These are phyloP conservation scores for Trachelus stipa DNA, from an alignment of 2,888 invertebrate genomes.

Conservation along the genomic window DNA sequence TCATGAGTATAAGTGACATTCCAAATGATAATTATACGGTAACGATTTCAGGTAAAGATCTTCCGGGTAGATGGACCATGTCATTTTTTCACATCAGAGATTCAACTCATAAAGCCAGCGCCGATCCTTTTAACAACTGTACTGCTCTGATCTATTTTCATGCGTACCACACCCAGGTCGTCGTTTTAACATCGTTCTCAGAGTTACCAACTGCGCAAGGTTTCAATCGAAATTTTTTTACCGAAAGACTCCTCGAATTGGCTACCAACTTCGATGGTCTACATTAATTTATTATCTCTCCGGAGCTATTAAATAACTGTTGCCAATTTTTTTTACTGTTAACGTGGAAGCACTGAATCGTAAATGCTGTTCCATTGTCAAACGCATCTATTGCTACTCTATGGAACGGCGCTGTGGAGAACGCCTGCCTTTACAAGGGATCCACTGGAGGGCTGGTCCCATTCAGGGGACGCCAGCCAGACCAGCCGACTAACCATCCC, in stretches of 20 bases:
- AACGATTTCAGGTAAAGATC: neutral
- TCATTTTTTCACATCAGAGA: neutral
- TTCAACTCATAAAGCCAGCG: neutral
- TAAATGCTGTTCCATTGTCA: neutral
- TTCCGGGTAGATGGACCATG: neutral
- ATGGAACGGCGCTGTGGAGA: slow-evolving; percentile 31
- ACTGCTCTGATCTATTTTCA: neutral
- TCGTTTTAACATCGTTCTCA: neutral
- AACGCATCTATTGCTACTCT: neutral
- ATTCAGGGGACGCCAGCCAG: slow-evolving; percentile 38
- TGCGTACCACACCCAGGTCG: neutral
- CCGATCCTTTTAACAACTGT: neutral
- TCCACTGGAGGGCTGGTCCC: slow-evolving; percentile 38
- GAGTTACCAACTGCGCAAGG: neutral
- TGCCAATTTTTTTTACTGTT: neutral
- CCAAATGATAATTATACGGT: neutral
- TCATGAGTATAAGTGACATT: neutral
- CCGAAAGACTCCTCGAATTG: neutral
- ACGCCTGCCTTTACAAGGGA: slow-evolving; percentile 25
- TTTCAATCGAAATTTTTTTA: neutral
- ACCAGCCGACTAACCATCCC: slow-evolving; percentile 34
- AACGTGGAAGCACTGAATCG: neutral
- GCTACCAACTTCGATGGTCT: neutral
- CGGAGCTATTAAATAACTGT: neutral
- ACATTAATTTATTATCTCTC: neutral